Evolutionary conservation across 2,888 invertebrate species (phyloP).

Genomic region (Drepana falcataria): DNA sequence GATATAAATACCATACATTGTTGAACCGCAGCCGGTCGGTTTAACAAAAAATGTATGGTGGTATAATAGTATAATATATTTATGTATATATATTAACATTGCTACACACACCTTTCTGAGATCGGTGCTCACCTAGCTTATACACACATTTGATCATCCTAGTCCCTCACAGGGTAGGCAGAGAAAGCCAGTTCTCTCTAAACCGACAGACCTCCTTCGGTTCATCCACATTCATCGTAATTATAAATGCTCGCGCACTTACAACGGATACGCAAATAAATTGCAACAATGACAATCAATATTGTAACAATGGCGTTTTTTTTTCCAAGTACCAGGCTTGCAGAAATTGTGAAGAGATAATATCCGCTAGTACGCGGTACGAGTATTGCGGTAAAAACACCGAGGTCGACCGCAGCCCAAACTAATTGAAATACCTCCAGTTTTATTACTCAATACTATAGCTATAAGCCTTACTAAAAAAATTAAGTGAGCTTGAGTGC

Average conservation of each 20-base stretch:
- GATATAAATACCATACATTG: background rate
- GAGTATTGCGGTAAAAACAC: conserved; percentile 18
- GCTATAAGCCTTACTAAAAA: background rate
- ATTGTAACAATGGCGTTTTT: conserved; percentile 19
- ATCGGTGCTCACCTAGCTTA: no score
- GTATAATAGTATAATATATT: no score
- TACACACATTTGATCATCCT: no score
- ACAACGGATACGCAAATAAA: background rate
- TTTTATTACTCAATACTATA: conserved; percentile 1
- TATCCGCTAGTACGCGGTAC: conserved; percentile 11
- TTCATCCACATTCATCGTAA: no score
- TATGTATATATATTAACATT: no score
- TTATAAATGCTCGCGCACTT: no score
- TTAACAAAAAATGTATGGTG: no score
- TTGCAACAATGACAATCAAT: background rate
- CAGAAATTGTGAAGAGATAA: conserved; percentile 13
- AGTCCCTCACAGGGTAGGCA: no score
- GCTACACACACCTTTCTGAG: no score
- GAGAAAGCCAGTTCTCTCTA: no score
- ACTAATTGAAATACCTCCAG: conserved; percentile 6
- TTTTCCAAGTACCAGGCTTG: conserved; percentile 18
- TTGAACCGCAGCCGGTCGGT: background rate
- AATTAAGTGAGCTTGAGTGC: background rate
- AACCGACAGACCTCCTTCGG: no score
- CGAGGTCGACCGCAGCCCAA: conserved; percentile 13